Base-by-base conservation (phyloP, 2,113 vertebrate species). In the Aegotheles bennettii region DNA sequence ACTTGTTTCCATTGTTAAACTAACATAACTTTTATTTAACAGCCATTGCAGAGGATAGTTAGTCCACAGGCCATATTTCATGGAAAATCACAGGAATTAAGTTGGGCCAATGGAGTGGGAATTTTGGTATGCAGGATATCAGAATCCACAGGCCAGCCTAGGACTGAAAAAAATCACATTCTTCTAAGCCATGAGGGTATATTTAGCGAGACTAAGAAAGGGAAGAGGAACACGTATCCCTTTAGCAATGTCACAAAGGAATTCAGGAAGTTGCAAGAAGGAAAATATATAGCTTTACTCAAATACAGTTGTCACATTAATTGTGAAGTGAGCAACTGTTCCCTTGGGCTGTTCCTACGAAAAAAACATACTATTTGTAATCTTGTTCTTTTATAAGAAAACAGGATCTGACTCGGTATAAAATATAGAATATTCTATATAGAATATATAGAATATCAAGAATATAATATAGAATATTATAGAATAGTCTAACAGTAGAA, bases 171-270 rank as follows among this genome's bases (percentile, higher is more conserved):
- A 78, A 73, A 28, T 56, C 61, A 29, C 31, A 24, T 71, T 75
- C 76, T 29, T 76, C n/a, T 78, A 73, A 67, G 23, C 16, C 57
- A 93, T n/a, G 42, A n/a, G 35, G 57, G 38, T 76, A 51, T 68
- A 93, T 53, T 85, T 87, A 83, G 63, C 31, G 20, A 90, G 45
- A 80, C 16, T 35, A 61, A 82, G 64, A 92, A 93, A 87, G 36
- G 56, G 42, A 90, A 93, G 63, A 92, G 74, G 45, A 87, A 76
- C n/a, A 57, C 16, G 13, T 3, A 5, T 43, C 61, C 48, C 78
- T 93, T 84, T 35, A 87, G 36, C 29, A 63, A 18, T 19, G 36
- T 36, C 57, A 89, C 13, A 85, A 77, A 84, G 54, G n/a, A 85
- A 90, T 85, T 63, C 45, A 67, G 42, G 91, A 96, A 95, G 59